A percentile compares a stretch with the other conserved stretches of the same genome.
phyloP scores from a whole-genome alignment of 2,797 vertebrate species.

The Enteromius thamalakanensis region DNA sequence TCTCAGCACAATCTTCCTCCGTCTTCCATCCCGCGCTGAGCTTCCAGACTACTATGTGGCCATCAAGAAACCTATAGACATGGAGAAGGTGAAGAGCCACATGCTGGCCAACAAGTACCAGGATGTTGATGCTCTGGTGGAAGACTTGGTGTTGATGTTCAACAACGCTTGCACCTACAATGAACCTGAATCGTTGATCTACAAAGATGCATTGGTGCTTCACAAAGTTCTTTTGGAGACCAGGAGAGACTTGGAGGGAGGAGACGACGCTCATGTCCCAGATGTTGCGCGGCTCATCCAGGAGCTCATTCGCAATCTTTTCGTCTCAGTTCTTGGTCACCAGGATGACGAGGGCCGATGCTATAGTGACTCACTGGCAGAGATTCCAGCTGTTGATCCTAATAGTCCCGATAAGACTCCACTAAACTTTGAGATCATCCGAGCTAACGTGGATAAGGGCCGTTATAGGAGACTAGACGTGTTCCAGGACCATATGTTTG shows the following conservation, averaged over 20 bases:
- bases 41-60: constrained; percentile 97
- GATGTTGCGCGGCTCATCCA: constrained; percentile 95
- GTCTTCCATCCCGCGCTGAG: constrained; percentile 95
- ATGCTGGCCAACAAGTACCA: constrained; percentile 99
- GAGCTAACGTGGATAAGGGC: constrained; percentile 91
- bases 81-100: constrained; percentile 97
- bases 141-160: constrained; percentile 98
- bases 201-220: constrained; percentile 94
- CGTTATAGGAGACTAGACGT: constrained; percentile 92
- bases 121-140: constrained; percentile 95
- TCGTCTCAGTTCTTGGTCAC: constrained; percentile 96
- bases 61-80: constrained; percentile 96
- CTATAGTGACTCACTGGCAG: constrained; percentile 97
- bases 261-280: constrained; percentile 91
- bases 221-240: constrained; percentile 95
- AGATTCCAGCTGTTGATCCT: constrained; percentile 91
- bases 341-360: constrained; percentile 98
- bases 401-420: constrained; percentile 84
- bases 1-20: constrained; percentile 95
- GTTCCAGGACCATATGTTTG: constrained; percentile 99
- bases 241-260: constrained; percentile 91
- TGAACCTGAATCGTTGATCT: constrained; percentile 96
- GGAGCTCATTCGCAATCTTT: constrained; percentile 96
- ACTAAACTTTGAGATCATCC: constrained; percentile 94
- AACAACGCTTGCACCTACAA: constrained; percentile 99